Base-by-base conservation (phyloP, 2,113 vertebrate genomes). In the Xiphophorus maculatus region DNA sequence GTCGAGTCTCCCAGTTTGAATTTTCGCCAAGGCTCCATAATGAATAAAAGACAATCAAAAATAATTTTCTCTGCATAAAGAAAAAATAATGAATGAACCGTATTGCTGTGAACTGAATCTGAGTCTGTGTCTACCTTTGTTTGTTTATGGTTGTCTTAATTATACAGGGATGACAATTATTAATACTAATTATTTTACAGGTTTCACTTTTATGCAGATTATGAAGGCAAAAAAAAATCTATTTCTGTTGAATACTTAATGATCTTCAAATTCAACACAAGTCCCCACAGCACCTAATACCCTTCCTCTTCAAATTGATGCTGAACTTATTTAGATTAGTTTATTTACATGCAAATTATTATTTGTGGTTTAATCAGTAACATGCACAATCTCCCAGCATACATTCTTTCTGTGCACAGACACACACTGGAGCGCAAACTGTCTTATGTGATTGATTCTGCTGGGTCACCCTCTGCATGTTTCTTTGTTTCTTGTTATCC, bases 401-500 rank as follows among this genome's bases (percentile, higher is more conserved):
- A 13, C 11, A 72, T 54, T 42, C 69, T 27, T 22, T 61, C 17
- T 63, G 67, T 14, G 64, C 17, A 48, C 15, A 30, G 2, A 44
- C 22, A 42, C 7, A 74, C 33, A 66, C 48, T 42, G 40, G 28
- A 17, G 42, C 19, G 75, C 40, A 63, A 2, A 12, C n/a, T 66
- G 22, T 19, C 66, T 27, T 83, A 71, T 62, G 15, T 65, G 40
- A 76, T 73, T 62, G 51, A 64, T 70, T 81, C 71, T 73, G 28
- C 74, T 27, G 25, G 80, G 76, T 86, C 82, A 76, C 69, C 76
- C 62, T 85, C 69, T 25, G 32, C 73, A 80, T 51, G 54, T 63
- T 30, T 4, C 76, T 87, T 83, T 85, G 65, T 85, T 87, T 82
- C 67, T 83, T 83, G 71, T 79, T 85, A 87, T 85, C 77, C 63